Conservation (phyloP, 2,797 vertebrate species). For the Oreortyx pictus region DNA sequence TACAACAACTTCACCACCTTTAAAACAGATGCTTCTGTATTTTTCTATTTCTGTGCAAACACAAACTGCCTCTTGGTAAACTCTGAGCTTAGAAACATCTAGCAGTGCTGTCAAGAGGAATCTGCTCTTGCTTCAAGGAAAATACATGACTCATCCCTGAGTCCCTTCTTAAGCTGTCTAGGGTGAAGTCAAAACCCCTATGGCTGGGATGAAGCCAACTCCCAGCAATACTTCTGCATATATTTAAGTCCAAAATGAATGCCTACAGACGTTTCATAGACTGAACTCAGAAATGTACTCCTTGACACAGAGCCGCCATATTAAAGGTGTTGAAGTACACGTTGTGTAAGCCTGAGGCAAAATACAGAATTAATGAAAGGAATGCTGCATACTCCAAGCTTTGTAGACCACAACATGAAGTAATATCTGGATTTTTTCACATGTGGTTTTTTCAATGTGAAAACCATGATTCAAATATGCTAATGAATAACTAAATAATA, state of each 20-base stretch:
- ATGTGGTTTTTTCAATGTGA: not conserved
- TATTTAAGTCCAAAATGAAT: constrained; percentile 41
- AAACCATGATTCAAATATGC: constrained; percentile 26
- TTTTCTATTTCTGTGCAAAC: constrained; percentile 63
- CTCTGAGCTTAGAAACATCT: constrained; percentile 32
- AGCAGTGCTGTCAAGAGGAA: constrained; percentile 62
- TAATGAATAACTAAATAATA: constrained; percentile 43
- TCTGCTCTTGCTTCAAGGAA: constrained; percentile 64
- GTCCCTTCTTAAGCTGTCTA: constrained; percentile 11
- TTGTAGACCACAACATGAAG: constrained; percentile 35
- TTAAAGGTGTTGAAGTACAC: constrained; percentile 27
- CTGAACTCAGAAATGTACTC: constrained; percentile 18
- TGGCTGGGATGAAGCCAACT: constrained; percentile 43
- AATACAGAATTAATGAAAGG: constrained; percentile 22
- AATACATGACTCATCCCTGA: constrained; percentile 56
- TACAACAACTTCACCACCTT: constrained; percentile 46
- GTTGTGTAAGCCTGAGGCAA: constrained; percentile 36
- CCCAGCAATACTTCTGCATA: constrained; percentile 39
- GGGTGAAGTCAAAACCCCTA: not conserved
- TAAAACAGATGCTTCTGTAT: constrained; percentile 39
- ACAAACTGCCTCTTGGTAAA: constrained; percentile 53
- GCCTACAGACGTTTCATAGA: constrained; percentile 39
- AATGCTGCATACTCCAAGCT: constrained; percentile 6
- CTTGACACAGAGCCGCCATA: constrained; percentile 3
- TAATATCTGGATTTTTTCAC: constrained; percentile 3